Base-by-base conservation (phyloP, 2,113 vertebrate species). In the Lasiurus cinereus region DNA sequence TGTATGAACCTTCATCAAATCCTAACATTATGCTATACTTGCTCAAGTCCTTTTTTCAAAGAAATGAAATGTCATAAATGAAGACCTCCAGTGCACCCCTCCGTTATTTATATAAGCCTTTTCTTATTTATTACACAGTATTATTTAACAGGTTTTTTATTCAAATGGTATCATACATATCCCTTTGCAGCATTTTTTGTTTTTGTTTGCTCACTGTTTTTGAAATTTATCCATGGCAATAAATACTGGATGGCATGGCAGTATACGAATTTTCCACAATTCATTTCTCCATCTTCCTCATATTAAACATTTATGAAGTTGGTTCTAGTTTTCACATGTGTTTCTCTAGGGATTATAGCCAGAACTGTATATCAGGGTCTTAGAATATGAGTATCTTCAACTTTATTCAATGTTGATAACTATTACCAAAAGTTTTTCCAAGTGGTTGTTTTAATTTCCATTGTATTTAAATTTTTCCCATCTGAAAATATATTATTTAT, bases 391-490 rank as follows among this genome's bases (percentile, higher is more conserved):
- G 62, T 39, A 73, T n/a, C 19, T 64, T 69, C 36, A 46, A 43
- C 56, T 84, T 96, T 64, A 62, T n/a, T 88, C 50, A 91, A 56
- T 39, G n/a, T 54, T 76, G 16, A 24, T 78, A 84, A 84, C 69
- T 39, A 67, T 27, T 88, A 50, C 27, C 36, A 78, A 36, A 95
- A 79, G 43, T 48, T 91, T 93, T 89, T 50, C 62, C 48, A 69
- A 85, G 50, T 76, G 59, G 19, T 31, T 83, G 5, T 88, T 95
- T 48, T 14, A 27, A 88, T 95, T 69, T 93, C 18, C 10, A n/a
- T 31, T 86, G 31, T 52, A 59, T 79, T 79, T 74, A 50, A 70
- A 62, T 19, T 27, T 94, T 87, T 43, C 6, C 18, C 64, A 86
- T 56, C 66, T 83, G 64, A 89, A 73, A 85, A 85, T 62, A 22